Base-by-base conservation (phyloP, 2,888 invertebrate genomes). In the Bombyx huttoni region DNA sequence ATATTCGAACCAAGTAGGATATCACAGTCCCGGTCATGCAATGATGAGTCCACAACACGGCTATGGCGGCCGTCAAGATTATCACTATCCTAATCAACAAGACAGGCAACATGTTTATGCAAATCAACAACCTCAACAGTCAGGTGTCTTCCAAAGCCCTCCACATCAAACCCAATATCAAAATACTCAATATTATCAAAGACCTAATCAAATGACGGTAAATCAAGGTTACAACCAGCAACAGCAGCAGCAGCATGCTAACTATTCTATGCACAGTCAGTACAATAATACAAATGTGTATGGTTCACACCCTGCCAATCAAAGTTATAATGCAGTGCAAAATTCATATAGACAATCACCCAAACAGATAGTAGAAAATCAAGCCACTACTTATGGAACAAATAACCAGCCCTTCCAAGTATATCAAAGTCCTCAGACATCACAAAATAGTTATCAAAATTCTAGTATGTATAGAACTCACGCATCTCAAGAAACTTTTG, bases 11-110 rank as follows among this genome's bases (percentile, higher is more conserved):
- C 87, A 73, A 73, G 82, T 78, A 53, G 82, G 76, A 34, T 89
- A 78, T 57, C 79, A 83, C 48, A 85, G 83, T 53, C 81, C 86
- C 1, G 80, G 78, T 1, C 82, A 84, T 55, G 68, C 78, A 10
- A 78, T 86, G 70, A 75, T 86, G 76, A 87, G 85, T 56, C 85
- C 87, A n/a, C 86, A 83, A 61, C 78, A 72, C 50, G 68, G 58
- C n/a, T 82, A 75, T 54, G 64, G 72, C 1, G 68, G 70, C 13
- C 71, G 82, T 48, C 85, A 79, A 58, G 86, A 87, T 8, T 83
- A 78, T 62, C 78, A 81, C 50, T 86, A 84, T 56, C 65, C 78
- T 56, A 74, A 62, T 63, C 84, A 79, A 65, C 59, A 69, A 48
- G 85, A 86, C n/a, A 73, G 81, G 52, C 87, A 81, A 55, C 78